Evolutionary conservation across 2,888 invertebrate genomes (phyloP).

Genomic region (Tachystola acroxantha): DNA sequence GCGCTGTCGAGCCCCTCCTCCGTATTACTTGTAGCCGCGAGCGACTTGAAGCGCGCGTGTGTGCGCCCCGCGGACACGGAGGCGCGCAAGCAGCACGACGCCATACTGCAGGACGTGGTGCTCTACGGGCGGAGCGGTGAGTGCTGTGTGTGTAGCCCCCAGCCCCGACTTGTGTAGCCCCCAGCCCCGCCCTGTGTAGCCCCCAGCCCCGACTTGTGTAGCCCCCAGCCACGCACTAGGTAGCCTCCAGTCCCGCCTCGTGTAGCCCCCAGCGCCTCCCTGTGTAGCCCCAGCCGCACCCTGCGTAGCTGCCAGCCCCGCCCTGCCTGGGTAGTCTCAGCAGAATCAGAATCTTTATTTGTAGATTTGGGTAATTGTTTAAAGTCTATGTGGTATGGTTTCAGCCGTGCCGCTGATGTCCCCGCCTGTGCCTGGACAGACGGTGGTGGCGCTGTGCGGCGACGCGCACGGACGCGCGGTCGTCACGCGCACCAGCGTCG

Average conservation of each 20-base stretch:
- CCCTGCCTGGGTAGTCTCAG: too few species aligned
- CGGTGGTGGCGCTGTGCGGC: slow-evolving; percentile 43
- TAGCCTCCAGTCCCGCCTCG: too few species aligned
- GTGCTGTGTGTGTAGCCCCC: neutral
- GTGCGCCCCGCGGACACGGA: slow-evolving; percentile 27
- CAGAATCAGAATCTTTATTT: too few species aligned
- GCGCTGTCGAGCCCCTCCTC: slow-evolving; percentile 18
- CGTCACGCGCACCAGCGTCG: slow-evolving; percentile 40
- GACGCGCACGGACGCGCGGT: slow-evolving; percentile 48
- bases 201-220: too few species aligned
- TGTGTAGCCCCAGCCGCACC: too few species aligned
- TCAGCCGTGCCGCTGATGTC: slow-evolving; percentile 36
- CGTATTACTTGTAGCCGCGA: slow-evolving; percentile 39
- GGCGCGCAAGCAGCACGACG: slow-evolving; percentile 26
- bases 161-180: too few species aligned
- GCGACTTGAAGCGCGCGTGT: slow-evolving; percentile 25
- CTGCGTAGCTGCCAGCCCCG: too few species aligned
- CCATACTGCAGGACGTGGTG: slow-evolving; percentile 33
- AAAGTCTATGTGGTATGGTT: too few species aligned
- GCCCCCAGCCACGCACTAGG: too few species aligned
- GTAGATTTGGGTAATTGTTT: too few species aligned
- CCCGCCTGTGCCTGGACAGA: slow-evolving; percentile 41
- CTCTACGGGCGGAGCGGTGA: slow-evolving; percentile 32
- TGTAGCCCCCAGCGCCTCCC: too few species aligned
- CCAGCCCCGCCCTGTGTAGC: too few species aligned